Conservation (phyloP, 2,113 vertebrate species). For the Mystacornis crossleyi region DNA sequence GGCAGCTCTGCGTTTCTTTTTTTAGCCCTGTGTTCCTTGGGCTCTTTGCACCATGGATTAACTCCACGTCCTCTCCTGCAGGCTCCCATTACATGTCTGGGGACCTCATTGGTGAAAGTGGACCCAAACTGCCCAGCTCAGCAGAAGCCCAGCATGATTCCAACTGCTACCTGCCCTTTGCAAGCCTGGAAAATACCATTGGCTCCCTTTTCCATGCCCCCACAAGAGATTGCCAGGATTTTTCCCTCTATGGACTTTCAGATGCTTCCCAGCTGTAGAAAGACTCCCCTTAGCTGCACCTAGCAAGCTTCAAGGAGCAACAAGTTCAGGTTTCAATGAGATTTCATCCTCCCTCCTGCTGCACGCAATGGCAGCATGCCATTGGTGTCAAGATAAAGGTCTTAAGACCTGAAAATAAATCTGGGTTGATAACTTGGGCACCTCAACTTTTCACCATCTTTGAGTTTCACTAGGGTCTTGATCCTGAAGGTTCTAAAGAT, state of each 20-base stretch:
- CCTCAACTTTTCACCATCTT: neutral
- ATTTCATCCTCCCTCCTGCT: neutral
- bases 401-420: constrained; percentile 16
- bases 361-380: neutral
- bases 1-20: constrained; percentile 69
- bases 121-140: neutral
- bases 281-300: neutral
- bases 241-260: constrained; percentile 14
- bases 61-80: constrained; percentile 39
- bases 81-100: constrained; percentile 26
- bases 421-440: neutral
- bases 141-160: neutral
- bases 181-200: neutral
- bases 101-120: constrained; percentile 11
- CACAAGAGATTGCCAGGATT: neutral
- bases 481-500: neutral
- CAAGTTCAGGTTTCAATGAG: constrained; percentile 1
- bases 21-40: constrained; percentile 69
- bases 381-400: neutral
- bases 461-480: neutral
- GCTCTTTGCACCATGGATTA: constrained; percentile 50
- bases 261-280: neutral
- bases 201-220: neutral
- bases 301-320: neutral
- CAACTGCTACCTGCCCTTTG: constrained; percentile 23